Conservation (phyloP, 1,140 invertebrate genomes). For the Leptinotarsa lineolata region DNA sequence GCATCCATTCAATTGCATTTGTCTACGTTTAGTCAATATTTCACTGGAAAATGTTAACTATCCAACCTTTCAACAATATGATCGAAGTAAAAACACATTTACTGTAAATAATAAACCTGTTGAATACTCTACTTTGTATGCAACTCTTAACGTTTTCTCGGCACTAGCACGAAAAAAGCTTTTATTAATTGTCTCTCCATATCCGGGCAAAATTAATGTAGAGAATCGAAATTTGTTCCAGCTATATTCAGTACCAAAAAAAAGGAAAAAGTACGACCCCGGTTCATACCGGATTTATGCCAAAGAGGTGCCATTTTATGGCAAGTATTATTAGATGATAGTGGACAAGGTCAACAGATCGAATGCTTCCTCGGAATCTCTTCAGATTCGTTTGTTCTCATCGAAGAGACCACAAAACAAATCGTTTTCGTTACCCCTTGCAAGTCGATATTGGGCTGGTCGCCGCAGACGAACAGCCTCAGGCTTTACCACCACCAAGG, state of each 20-base stretch:
- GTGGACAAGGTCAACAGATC: conserved; percentile 67
- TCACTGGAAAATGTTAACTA: too few relatives aligned
- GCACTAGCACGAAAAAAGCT: not conserved
- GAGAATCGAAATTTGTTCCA: conserved; percentile 46
- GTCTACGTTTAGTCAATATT: too few relatives aligned
- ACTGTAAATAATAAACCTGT: too few relatives aligned
- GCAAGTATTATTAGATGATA: conserved; percentile 75
- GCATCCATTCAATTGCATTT: not conserved
- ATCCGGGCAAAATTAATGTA: too few relatives aligned
- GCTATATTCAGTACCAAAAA: conserved; percentile 74
- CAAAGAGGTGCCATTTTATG: conserved; percentile 78
- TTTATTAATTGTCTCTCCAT: not conserved
- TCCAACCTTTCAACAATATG: too few relatives aligned
- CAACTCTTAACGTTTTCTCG: not conserved
- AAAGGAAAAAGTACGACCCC: conserved; percentile 68
- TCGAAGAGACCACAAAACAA: conserved; percentile 82
- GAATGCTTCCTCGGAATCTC: conserved; percentile 89
- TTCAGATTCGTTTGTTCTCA: conserved; percentile 81
- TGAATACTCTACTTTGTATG: too few relatives aligned
- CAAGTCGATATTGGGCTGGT: conserved; percentile 73
- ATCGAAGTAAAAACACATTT: too few relatives aligned
- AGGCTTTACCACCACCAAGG: conserved; percentile 78
- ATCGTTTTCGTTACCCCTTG: conserved; percentile 87
- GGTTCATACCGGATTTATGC: conserved; percentile 69
- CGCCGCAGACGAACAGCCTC: conserved; percentile 60